Percentiles rank a stretch among this genome's conserved stretches.
Conservation (phyloP, 1,140 invertebrate species). For the Neodiprion pinetum region DNA sequence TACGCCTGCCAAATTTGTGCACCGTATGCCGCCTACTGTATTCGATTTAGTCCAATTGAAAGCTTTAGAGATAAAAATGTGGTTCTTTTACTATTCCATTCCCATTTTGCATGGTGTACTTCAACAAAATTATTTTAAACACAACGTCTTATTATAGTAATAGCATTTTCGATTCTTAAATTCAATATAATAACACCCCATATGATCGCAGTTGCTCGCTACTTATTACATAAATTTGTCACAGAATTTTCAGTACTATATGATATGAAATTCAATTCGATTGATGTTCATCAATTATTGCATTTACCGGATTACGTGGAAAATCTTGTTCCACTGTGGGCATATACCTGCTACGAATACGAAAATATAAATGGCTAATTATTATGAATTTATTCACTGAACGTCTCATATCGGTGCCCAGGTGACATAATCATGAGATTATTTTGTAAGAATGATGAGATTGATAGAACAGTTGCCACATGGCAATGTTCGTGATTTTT, state of each 20-base stretch:
- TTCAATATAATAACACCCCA: conserved; percentile 15
- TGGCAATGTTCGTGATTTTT: conserved; percentile 25
- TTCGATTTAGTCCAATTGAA: conserved; percentile 17
- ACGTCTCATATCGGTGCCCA: conserved; percentile 34
- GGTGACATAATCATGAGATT: conserved; percentile 25
- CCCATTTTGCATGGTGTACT: conserved; percentile 29
- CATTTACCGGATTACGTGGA: conserved; percentile 25
- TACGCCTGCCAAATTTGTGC: conserved; percentile 24
- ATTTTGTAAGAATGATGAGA: conserved; percentile 30
- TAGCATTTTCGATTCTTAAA: conserved; percentile 23
- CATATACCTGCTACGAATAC: conserved; percentile 29
- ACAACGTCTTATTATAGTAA: conserved; percentile 24
- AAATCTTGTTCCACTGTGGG: conserved; percentile 29
- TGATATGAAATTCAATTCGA: conserved; percentile 18
- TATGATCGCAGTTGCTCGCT: conserved; percentile 15
- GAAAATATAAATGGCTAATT: conserved; percentile 39
- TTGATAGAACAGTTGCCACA: conserved; percentile 24
- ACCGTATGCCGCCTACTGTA: conserved; percentile 22
- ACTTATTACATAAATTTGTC: conserved; percentile 25
- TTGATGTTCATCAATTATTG: conserved; percentile 27
- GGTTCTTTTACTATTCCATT: conserved; percentile 30
- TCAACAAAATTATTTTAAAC: conserved; percentile 27
- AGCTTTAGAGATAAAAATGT: conserved; percentile 19
- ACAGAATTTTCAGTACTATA: conserved; percentile 23
- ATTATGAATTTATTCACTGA: conserved; percentile 32